Base-by-base conservation (phyloP, 2,113 vertebrate genomes). In the Hypocryptadius cinnamomeus region DNA sequence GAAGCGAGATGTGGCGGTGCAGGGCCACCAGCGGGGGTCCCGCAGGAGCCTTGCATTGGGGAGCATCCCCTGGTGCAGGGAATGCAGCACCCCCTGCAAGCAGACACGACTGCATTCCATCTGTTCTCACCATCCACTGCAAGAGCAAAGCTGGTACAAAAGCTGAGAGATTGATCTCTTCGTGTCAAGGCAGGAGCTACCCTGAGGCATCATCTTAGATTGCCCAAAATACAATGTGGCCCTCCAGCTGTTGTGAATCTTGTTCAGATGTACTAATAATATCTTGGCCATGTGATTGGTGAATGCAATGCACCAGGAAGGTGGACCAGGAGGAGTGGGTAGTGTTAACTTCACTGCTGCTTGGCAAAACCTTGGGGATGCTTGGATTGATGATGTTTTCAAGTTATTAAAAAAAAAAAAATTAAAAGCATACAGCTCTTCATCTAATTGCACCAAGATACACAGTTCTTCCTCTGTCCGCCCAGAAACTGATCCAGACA, bases 51-150 rank as follows among this genome's bases (percentile, higher is more conserved):
- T 42, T 14, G 59, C 23, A 6, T 1, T 12, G 23, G 8, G 6
- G 69, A 83, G 54, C 53, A 3, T 7, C 48, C 8, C 39, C 56
- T 1, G 0, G 63, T 2, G 0, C 21, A 5, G 73, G 50, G 60
- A 16, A 13, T 20, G 6, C 10, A 2, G 10, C 37, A 17, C 6
- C 15, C 1, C 7, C 4, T 4, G 20, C 28, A 1, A 23, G 42
- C 24, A 13, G 24, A 3, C 16, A 27, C 0, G 0, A 4, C 5
- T 40, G 53, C 48, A 2, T 69, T 85, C 85, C 4, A 0, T 44
- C 89, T 53, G 17, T 31, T 61, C 83, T 69, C 50, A 15, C 14
- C 59, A 13, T 27, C 16, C 44, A 19, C 48, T 40, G 47, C 42
- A 9, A 79, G 21, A 51, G 48, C 44, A 70, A 74, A 51, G 72